Evolutionary conservation across 92 coral and sea anemone species (phyloP), one percentile per base, ranked within the genome.

Genomic region (Muricea muricata): DNA sequence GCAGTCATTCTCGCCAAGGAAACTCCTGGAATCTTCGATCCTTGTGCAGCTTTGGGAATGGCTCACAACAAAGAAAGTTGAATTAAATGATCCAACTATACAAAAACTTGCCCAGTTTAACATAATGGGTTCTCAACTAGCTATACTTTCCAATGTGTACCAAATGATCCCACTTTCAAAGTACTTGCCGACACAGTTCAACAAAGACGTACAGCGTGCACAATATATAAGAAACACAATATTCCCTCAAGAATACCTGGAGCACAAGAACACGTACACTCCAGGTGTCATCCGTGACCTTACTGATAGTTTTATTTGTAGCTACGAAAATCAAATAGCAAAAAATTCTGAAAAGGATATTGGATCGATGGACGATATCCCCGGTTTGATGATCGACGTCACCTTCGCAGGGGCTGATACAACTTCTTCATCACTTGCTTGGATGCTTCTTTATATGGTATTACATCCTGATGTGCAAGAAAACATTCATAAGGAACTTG

Each of bases 261-360:
- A n/a, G n/a, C n/a, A n/a, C n/a, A n/a, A n/a, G n/a, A n/a, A n/a
- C n/a, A n/a, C n/a, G n/a, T n/a, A n/a, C n/a, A n/a, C n/a, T n/a
- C n/a, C n/a, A n/a, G n/a, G n/a, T n/a, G n/a, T n/a, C n/a, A n/a
- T n/a, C n/a, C n/a, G n/a, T n/a, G n/a, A n/a, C n/a, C n/a, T 86
- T 21, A 82, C 93, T 10, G 91, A 90, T 31, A 85, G 86, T 23
- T 45, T 90, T 41, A 14, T 90, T 10, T 82, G 66, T 75, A 84
- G 86, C 23, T 86, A 68, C 75, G 75, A 68, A 31, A 40, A 68
- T 3, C 46, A 68, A 68, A 25, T 68, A 12, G 75, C 47, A 1
- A 68, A 68, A 34, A 48, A 34, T 32, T 15, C 75, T 5, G 24
- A 34, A 32, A 68, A 40, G 10, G 31, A 35, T 24, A 68, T 68